Percentiles rank a stretch among this genome's conserved stretches.
phyloP scores from a whole-genome alignment of 2,113 vertebrate genomes.

The Dissostichus mawsoni region DNA sequence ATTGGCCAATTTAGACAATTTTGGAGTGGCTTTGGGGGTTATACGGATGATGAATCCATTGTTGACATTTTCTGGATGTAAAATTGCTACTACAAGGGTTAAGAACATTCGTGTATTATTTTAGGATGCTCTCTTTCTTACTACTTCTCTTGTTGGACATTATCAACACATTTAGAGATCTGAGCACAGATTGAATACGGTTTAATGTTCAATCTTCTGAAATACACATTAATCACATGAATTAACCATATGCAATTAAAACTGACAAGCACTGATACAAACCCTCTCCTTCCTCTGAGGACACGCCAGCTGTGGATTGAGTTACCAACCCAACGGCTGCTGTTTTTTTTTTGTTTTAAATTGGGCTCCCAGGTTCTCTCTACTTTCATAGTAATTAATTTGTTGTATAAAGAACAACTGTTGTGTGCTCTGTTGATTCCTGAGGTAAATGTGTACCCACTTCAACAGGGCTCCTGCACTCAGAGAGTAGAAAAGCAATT shows the following conservation, averaged over 20 bases:
- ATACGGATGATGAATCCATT: too few relatives aligned
- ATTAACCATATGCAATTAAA: constrained; percentile 2
- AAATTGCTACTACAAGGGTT: too few relatives aligned
- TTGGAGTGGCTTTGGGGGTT: too few relatives aligned
- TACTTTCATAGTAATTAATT: constrained; percentile 16
- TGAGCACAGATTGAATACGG: neutral
- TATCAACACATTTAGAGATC: neutral
- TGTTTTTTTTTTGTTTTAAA: constrained; percentile 27
- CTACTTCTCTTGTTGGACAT: neutral
- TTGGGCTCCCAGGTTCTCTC: constrained; percentile 1
- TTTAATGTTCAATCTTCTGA: neutral
- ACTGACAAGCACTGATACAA: neutral
- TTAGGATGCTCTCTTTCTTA: too few relatives aligned
- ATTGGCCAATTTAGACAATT: too few relatives aligned
- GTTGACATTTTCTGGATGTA: too few relatives aligned
- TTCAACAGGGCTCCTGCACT: neutral
- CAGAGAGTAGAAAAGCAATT: constrained; percentile 25
- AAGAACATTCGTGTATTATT: too few relatives aligned
- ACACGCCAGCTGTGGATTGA: constrained; percentile 11
- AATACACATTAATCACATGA: neutral
- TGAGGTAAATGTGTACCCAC: constrained; percentile 37
- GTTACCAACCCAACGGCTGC: neutral
- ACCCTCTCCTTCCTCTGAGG: neutral
- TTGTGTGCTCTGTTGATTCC: constrained; percentile 5
- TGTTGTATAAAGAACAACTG: constrained; percentile 33